These are phyloP conservation scores for Harpegnathos saltator DNA, from an alignment of 1,140 invertebrate species.

Conservation along the genomic window DNA sequence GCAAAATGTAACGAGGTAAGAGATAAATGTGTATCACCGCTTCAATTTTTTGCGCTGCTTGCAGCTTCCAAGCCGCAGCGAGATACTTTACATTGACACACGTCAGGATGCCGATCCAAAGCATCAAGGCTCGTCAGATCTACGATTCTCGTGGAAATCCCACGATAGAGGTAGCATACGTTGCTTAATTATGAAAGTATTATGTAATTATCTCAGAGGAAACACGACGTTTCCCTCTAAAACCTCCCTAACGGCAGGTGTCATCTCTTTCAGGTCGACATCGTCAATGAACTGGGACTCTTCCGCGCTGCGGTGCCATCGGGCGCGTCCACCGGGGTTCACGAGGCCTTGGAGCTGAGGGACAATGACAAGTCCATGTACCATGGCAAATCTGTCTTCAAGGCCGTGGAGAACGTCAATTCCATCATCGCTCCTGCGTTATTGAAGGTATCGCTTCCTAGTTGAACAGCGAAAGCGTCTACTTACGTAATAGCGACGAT, in stretches of 20 bases:
- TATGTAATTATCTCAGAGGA: background rate
- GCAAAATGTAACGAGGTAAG: background rate
- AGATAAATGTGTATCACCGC: background rate
- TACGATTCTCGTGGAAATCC: slow-evolving; percentile 99
- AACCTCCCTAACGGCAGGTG: slow-evolving; percentile 72
- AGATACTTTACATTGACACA: slow-evolving; percentile 65
- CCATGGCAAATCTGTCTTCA: slow-evolving; percentile 97
- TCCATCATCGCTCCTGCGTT: slow-evolving; percentile 94
- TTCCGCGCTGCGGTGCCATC: slow-evolving; percentile 99
- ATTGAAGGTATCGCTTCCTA: slow-evolving; percentile 87
- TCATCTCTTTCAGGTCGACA: slow-evolving; percentile 82
- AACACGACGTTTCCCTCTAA: no score
- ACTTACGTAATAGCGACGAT: background rate
- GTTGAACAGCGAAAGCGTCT: background rate
- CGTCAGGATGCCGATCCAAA: slow-evolving; percentile 90
- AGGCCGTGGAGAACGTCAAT: slow-evolving; percentile 98
- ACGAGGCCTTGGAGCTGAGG: slow-evolving; percentile 98
- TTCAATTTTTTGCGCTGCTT: slow-evolving; percentile 49
- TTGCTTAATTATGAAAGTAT: slow-evolving; percentile 3
- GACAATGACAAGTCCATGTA: slow-evolving; percentile 96
- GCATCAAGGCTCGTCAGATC: slow-evolving; percentile 97
- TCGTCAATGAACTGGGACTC: slow-evolving; percentile 92
- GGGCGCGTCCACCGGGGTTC: slow-evolving; percentile 98
- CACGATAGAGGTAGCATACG: slow-evolving; percentile 94
- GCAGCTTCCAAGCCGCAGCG: slow-evolving; percentile 67